These are phyloP conservation scores for Eurypyga helias DNA, from an alignment of 2,113 vertebrate species.

Conservation along the genomic window DNA sequence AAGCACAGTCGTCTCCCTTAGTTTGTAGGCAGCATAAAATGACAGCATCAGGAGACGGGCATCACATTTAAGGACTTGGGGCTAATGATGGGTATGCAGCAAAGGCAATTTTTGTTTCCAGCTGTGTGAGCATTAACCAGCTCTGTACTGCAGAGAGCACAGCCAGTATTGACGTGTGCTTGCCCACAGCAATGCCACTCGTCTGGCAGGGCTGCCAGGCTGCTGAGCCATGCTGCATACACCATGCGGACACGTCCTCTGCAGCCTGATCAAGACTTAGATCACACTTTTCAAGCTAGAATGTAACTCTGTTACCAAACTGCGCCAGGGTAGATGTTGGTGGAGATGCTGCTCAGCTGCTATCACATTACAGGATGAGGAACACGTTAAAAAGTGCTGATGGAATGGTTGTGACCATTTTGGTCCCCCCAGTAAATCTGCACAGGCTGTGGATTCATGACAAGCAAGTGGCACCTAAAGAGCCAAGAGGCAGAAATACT, in stretches of 20 bases:
- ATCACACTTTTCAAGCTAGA: not conserved
- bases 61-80: not conserved
- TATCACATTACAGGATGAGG: not conserved
- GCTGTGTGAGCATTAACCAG: not conserved
- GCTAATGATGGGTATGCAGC: not conserved
- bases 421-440: not conserved
- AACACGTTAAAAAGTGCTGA: not conserved
- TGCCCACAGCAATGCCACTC: not conserved
- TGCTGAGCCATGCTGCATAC: not conserved
- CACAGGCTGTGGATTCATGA: not conserved
- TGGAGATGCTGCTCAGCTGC: not conserved
- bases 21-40: not conserved
- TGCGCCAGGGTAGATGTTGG: rapidly evolving
- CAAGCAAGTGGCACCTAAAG: not conserved
- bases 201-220: not conserved
- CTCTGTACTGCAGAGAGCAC: not conserved
- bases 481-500: not conserved
- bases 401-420: not conserved
- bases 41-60: not conserved
- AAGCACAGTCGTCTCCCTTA: not conserved
- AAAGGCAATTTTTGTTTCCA: not conserved
- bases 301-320: not conserved
- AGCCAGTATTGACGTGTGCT: not conserved
- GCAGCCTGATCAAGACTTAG: not conserved
- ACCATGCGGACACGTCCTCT: not conserved